phyloP scores from a whole-genome alignment of 2,797 vertebrate species.

The Sparidentex hasta region DNA sequence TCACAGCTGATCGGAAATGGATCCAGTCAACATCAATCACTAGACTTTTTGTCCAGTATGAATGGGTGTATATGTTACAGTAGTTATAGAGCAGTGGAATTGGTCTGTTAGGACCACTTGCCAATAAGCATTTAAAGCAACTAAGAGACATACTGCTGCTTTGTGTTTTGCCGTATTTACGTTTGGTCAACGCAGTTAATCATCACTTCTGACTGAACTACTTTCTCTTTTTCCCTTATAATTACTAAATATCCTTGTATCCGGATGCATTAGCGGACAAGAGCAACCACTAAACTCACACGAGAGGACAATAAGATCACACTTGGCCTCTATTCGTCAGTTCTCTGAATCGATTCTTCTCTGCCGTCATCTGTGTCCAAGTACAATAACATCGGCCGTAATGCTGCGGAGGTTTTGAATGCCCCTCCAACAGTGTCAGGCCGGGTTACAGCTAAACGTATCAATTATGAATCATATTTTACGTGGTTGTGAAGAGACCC shows the following conservation, averaged over 20 bases:
- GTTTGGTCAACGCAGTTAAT: slow-evolving; percentile 10
- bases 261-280: slow-evolving; percentile 3
- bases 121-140: not conserved
- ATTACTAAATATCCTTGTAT: slow-evolving; percentile 7
- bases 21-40: too few species aligned
- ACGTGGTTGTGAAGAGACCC: slow-evolving; percentile 4
- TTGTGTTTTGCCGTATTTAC: slow-evolving; percentile 8
- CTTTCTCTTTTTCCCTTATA: not conserved
- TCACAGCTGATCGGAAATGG: too few species aligned
- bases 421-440: not conserved
- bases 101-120: not conserved
- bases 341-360: not conserved
- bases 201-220: slow-evolving; percentile 22
- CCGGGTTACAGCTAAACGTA: slow-evolving; percentile 29
- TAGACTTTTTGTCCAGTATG: too few species aligned
- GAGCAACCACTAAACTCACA: not conserved
- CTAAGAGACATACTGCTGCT: not conserved
- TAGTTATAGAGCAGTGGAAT: not conserved
- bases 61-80: not conserved
- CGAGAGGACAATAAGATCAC: not conserved
- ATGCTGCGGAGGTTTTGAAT: not conserved
- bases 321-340: not conserved
- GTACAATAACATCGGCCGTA: not conserved
- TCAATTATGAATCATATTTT: slow-evolving; percentile 40
- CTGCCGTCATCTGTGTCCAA: not conserved